These are phyloP conservation scores for Danaus plexippus DNA, from an alignment of 1,140 invertebrate genomes.

Conservation along the genomic window DNA sequence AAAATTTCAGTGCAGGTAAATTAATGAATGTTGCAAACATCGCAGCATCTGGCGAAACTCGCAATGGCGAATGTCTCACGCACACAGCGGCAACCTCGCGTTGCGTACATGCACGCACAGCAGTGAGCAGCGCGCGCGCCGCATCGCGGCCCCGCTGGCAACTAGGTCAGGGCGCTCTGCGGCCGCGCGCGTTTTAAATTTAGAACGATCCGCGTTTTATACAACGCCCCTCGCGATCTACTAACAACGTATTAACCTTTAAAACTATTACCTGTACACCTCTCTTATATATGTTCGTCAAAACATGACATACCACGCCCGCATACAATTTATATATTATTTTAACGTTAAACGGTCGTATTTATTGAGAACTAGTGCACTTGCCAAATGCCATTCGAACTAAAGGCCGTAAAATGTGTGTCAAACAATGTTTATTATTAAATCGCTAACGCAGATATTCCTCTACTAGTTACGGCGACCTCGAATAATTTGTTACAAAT, in stretches of 20 bases:
- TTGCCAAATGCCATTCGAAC: constrained; percentile 11
- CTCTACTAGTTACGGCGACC: background rate
- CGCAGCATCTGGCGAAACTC: constrained; percentile 65
- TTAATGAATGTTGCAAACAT: constrained; percentile 61
- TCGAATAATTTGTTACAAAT: background rate
- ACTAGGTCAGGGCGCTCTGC: constrained; percentile 69
- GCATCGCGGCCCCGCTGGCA: constrained; percentile 68
- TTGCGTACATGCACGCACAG: constrained; percentile 51
- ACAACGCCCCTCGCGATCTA: constrained; percentile 57
- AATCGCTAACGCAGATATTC: constrained; percentile 6
- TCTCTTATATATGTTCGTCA: constrained; percentile 6
- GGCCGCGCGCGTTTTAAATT: constrained; percentile 69
- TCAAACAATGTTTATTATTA: constrained; percentile 13
- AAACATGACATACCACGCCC: background rate
- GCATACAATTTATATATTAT: constrained; percentile 6
- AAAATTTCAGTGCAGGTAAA: constrained; percentile 32
- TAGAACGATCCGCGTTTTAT: constrained; percentile 67
- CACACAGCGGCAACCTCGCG: constrained; percentile 43
- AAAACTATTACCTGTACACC: constrained; percentile 15
- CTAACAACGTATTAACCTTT: constrained; percentile 46
- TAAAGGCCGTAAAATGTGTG: constrained; percentile 15
- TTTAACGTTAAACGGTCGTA: background rate
- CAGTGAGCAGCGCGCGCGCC: constrained; percentile 56
- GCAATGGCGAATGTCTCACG: constrained; percentile 56
- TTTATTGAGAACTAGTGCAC: constrained; percentile 11